These are phyloP conservation scores for Aphelinus atriplicis DNA, from an alignment of 1,140 invertebrate genomes.

Conservation along the genomic window DNA sequence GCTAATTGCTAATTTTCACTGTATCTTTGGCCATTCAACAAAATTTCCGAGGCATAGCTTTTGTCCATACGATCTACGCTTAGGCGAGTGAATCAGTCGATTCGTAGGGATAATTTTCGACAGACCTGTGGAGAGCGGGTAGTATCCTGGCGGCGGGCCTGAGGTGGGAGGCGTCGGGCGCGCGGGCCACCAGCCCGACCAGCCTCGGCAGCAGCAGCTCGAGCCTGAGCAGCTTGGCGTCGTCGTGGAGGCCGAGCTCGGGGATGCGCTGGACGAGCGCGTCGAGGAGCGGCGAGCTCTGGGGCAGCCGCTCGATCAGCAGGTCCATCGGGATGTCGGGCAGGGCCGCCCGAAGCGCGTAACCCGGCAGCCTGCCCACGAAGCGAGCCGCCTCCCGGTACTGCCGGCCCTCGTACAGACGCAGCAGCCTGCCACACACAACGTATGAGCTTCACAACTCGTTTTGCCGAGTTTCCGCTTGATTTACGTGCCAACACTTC, in stretches of 20 bases:
- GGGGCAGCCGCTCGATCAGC: conserved; percentile 86
- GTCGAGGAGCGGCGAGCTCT: conserved; percentile 85
- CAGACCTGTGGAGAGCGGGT: conserved; percentile 44
- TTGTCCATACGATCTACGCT: too few relatives aligned
- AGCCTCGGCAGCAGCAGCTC: conserved; percentile 57
- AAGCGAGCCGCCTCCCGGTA: conserved; percentile 83
- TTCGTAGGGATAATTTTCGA: too few relatives aligned
- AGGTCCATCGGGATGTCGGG: conserved; percentile 86
- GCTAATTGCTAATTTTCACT: too few relatives aligned
- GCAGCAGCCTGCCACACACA: conserved; percentile 66
- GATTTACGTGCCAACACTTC: too few relatives aligned
- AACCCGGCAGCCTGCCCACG: conserved; percentile 77
- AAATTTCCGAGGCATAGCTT: too few relatives aligned
- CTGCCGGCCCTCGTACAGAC: conserved; percentile 81
- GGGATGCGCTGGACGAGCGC: conserved; percentile 72
- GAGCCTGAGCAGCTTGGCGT: conserved; percentile 55
- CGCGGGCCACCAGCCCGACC: conserved; percentile 53
- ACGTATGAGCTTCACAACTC: not conserved
- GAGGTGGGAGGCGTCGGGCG: conserved; percentile 50
- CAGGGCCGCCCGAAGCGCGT: conserved; percentile 77
- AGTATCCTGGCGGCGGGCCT: conserved; percentile 62
- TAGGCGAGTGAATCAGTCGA: too few relatives aligned
- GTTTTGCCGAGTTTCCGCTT: not conserved
- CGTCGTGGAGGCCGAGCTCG: conserved; percentile 50
- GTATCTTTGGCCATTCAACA: too few relatives aligned